Conservation (phyloP, 2,113 vertebrate species). For the Misgurnus anguillicaudatus region DNA sequence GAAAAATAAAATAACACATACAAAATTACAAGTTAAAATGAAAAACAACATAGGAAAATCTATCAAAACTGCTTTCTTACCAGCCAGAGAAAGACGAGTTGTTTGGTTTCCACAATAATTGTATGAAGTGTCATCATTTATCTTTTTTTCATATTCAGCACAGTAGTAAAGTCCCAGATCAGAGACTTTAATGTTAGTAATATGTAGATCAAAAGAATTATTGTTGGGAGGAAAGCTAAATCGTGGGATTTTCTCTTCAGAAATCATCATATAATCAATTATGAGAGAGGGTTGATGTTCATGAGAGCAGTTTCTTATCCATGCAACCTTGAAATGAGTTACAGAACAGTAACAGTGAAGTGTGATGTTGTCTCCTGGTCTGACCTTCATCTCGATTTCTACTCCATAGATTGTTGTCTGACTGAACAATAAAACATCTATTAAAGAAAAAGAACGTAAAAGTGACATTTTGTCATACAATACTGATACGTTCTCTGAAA, state of each 20-base stretch:
- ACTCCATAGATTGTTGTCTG: constrained; percentile 20
- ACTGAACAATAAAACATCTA: constrained; percentile 20
- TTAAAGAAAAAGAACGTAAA: no score
- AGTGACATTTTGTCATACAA: no score
- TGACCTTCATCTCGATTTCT: constrained; percentile 35
- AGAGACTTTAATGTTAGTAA: constrained; percentile 49
- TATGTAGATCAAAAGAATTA: constrained; percentile 23
- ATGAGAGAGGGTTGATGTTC: constrained; percentile 13
- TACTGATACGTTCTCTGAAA: no score
- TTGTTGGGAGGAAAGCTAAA: not conserved
- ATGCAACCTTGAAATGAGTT: not conserved
- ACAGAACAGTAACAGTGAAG: constrained; percentile 2
- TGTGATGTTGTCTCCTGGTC: constrained; percentile 46
- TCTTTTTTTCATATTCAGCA: not conserved
- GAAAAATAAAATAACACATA: no score
- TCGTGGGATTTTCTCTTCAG: not conserved
- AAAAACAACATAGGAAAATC: no score
- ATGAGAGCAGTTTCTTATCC: constrained; percentile 32
- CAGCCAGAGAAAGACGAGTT: constrained; percentile 2
- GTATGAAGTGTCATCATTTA: not conserved
- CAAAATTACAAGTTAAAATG: no score
- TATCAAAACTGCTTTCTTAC: not conserved
- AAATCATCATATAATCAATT: rapidly evolving
- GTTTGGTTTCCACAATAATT: constrained; percentile 17
- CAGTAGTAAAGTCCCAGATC: constrained; percentile 56